These are phyloP conservation scores for Colletes gigas DNA, from an alignment of 1,140 invertebrate species.

Conservation along the genomic window DNA sequence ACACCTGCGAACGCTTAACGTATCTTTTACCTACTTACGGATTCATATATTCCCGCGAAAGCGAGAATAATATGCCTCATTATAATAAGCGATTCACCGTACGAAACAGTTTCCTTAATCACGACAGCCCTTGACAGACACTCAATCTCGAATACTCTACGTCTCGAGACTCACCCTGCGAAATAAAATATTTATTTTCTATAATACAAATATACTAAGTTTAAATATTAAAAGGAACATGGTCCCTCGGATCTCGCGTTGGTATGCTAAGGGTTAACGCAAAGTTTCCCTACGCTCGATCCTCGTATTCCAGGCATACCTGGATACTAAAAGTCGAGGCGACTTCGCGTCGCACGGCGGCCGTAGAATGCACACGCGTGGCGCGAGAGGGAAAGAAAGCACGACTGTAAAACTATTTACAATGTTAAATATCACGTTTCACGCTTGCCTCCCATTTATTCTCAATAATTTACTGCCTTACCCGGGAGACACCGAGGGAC, in stretches of 20 bases:
- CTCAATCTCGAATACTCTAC: no score
- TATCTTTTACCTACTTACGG: constrained; percentile 5
- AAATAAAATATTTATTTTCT: no score
- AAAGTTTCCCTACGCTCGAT: no score
- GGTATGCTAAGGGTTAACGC: no score
- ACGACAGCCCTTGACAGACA: not conserved
- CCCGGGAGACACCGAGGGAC: constrained; percentile 20
- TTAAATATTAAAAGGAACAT: no score
- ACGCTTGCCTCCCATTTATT: constrained; percentile 35
- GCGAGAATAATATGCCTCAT: not conserved
- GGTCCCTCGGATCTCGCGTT: no score
- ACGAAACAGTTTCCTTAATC: not conserved
- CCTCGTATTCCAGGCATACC: not conserved
- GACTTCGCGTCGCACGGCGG: not conserved
- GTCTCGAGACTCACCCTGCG: no score
- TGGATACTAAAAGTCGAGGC: not conserved
- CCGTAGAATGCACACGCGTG: not conserved
- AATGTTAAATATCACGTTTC: constrained; percentile 59
- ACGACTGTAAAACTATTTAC: constrained; percentile 31
- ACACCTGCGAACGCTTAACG: constrained; percentile 13
- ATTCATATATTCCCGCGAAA: constrained; percentile 9
- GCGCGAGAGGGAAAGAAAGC: not conserved
- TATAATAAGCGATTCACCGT: not conserved
- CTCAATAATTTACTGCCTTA: constrained; percentile 49
- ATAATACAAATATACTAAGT: no score